Evolutionary conservation across 2,113 vertebrate genomes (phyloP).

Genomic region (Siniperca knerii): DNA sequence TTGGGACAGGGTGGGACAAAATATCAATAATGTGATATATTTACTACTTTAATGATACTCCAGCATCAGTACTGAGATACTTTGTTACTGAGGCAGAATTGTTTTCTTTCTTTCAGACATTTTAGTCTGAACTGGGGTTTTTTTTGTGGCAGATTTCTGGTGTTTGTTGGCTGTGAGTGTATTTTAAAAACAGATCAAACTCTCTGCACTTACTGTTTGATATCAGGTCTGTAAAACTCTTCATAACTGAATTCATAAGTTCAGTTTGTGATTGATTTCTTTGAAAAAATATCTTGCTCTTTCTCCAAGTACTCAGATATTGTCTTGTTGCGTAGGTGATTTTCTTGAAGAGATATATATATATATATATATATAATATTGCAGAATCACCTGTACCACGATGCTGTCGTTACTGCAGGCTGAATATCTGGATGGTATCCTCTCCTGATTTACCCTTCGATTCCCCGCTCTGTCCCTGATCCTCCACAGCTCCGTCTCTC

Average conservation of each 20-base stretch:
- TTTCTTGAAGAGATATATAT: background rate
- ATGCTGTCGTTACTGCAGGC: background rate
- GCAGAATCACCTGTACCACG: background rate
- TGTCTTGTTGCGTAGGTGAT: background rate
- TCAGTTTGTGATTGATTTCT: background rate
- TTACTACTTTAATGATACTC: background rate
- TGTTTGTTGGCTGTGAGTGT: background rate
- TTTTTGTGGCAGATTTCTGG: background rate
- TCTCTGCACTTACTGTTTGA: background rate
- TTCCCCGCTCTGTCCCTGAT: background rate
- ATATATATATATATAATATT: too few relatives aligned
- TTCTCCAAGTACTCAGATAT: background rate
- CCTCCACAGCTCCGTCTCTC: conserved; percentile 10
- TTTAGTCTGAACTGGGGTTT: background rate
- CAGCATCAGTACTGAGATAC: background rate
- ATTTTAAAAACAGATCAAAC: background rate
- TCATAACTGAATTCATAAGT: background rate
- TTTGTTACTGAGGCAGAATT: background rate
- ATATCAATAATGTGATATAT: background rate
- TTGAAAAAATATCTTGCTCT: too few relatives aligned
- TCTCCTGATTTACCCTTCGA: background rate
- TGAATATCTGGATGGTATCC: background rate
- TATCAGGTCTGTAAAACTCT: background rate
- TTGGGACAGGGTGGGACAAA: too few relatives aligned
- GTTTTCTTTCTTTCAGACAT: background rate